Percentiles rank a stretch among this genome's conserved stretches.
phyloP scores from a whole-genome alignment of 2,888 invertebrate genomes.

The Ornithoptera priamus region DNA sequence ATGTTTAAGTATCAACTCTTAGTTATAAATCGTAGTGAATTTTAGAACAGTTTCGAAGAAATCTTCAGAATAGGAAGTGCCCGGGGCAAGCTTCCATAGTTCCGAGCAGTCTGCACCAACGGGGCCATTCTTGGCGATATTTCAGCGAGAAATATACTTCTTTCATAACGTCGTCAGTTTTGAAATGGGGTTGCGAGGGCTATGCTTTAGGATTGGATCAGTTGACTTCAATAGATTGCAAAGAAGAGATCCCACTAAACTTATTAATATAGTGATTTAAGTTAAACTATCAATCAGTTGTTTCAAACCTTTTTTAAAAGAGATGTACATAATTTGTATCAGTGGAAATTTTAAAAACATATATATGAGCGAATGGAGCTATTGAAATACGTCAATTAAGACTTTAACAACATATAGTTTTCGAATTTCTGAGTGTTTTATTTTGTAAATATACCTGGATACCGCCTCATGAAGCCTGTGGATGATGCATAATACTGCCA shows the following conservation, averaged over 20 bases:
- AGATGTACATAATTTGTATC: too few species aligned
- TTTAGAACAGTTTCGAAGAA: constrained; percentile 27
- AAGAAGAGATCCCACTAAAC: not conserved
- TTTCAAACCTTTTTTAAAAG: not conserved
- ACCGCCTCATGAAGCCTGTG: constrained; percentile 96
- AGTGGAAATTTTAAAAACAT: too few species aligned
- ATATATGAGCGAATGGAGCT: too few species aligned
- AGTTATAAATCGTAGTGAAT: constrained; percentile 27
- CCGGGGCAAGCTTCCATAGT: constrained; percentile 21
- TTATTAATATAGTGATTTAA: not conserved
- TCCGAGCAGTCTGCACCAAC: constrained; percentile 16
- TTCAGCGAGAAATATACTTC: constrained; percentile 23
- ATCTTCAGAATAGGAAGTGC: constrained; percentile 25
- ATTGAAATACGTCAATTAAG: too few species aligned
- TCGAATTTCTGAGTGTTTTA: not conserved
- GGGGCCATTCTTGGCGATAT: constrained; percentile 13
- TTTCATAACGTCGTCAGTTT: constrained; percentile 23
- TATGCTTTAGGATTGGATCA: constrained; percentile 10
- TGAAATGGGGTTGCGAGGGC: constrained; percentile 14
- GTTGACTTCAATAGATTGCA: constrained; percentile 2
- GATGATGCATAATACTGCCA: constrained; percentile 99
- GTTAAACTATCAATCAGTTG: not conserved
- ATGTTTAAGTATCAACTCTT: constrained; percentile 1
- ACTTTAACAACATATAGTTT: not conserved
- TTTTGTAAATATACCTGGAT: constrained; percentile 86